A percentile compares a stretch with the other conserved stretches of the same genome.
Conservation (phyloP, 2,113 vertebrate genomes). For the Notarius quadriscutis region DNA sequence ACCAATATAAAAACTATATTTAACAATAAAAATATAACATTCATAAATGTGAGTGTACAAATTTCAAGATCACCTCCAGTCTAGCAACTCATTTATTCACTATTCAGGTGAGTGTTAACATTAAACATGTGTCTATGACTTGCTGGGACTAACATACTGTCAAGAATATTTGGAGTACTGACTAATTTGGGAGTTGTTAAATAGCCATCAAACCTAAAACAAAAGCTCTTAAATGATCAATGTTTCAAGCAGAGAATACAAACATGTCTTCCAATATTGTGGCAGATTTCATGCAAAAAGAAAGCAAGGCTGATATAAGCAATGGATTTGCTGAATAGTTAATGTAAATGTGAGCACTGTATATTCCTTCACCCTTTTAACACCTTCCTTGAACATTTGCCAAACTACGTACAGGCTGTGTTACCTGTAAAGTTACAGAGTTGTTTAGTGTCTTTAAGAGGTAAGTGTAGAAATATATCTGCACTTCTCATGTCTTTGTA, state of each 20-base stretch:
- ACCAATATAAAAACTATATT: neutral
- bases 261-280: neutral
- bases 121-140: neutral
- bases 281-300: constrained; percentile 62
- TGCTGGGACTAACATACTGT: neutral
- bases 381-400: constrained; percentile 33
- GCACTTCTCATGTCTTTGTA: neutral
- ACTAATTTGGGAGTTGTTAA: neutral
- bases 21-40: neutral
- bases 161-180: neutral
- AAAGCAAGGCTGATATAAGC: constrained; percentile 54
- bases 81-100: neutral
- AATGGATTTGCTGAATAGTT: constrained; percentile 23
- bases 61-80: neutral
- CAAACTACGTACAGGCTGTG: constrained; percentile 14
- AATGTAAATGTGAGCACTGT: constrained; percentile 50
- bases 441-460: neutral
- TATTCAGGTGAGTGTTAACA: neutral
- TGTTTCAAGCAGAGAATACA: neutral
- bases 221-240: neutral
- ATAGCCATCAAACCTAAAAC: neutral
- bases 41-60: neutral
- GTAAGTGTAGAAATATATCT: neutral
- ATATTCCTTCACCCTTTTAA: constrained; percentile 68
- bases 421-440: neutral